Base-by-base conservation (phyloP, 2,888 invertebrate species). In the Pasiphila rectangulata region DNA sequence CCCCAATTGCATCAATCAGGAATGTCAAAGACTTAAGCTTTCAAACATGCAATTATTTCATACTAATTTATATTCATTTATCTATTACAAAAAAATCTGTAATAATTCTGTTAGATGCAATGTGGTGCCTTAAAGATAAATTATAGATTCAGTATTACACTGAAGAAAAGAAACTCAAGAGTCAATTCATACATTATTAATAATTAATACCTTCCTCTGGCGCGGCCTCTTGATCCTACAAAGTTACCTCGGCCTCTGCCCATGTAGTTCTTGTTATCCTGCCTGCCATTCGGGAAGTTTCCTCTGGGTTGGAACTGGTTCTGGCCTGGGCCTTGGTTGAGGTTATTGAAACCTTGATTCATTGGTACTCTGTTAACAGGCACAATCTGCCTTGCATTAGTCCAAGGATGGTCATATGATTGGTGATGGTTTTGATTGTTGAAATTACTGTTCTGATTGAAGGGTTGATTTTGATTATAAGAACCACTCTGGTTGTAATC, bases 221-320 rank as follows among this genome's bases (percentile, higher is more conserved):
- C 82, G 12, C 84, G 76, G 0, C 79, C 82, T 39, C 72, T 66
- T 13, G 35, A 42, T 51, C 4, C 57, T 10, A 68, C 63, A 9
- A 53, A 67, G 16, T 68, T 57, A 3, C 67, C 66, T 38, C 72
- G 58, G 1, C 72, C 72, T 47, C 75, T 60, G 0, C 77, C 75
- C 43, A 77, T 48, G 24, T 32, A 45, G 41, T 56, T 48, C 15
- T 48, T 48, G 30, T 44, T 56, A 49, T 54, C 51, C 64, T 52
- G 60, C 23, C 63, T 64, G 15, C 65, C 67, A 38, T 75, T 76
- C 60, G 66, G 65, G 20, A 69, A 76, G 50, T 70, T 76, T 13
- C 67, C 65, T 49, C 74, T 34, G 7, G 41, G 39, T 47, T 54
- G 27, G 30, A 47, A 32, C 19, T 55, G 47, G 34, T 51, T 48